A percentile compares a stretch with the other conserved stretches of the same genome.
These are phyloP conservation scores for Nomada ferruginata DNA, from an alignment of 2,888 invertebrate species.

Conservation along the genomic window DNA sequence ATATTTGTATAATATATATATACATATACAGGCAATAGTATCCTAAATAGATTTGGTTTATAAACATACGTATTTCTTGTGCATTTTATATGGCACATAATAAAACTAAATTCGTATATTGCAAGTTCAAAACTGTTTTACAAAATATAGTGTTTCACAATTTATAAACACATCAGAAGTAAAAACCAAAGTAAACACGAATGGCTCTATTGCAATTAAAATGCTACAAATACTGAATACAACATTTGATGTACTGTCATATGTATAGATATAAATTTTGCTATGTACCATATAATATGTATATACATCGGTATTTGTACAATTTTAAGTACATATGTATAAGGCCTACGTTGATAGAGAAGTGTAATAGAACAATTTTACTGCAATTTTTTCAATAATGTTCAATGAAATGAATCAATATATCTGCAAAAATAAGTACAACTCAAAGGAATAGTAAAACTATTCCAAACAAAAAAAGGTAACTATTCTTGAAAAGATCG, in stretches of 20 bases:
- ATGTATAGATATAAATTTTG: slow-evolving; percentile 25
- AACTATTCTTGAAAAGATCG: slow-evolving; percentile 2
- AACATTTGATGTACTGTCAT: slow-evolving; percentile 13
- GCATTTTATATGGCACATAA: slow-evolving; percentile 52
- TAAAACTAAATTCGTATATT: slow-evolving; percentile 30
- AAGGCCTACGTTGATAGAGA: slow-evolving; percentile 51
- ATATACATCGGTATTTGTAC: slow-evolving; percentile 63
- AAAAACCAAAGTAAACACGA: slow-evolving; percentile 28
- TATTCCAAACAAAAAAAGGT: slow-evolving; percentile 1
- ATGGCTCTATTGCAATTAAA: slow-evolving; percentile 36
- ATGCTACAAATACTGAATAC: slow-evolving; percentile 14
- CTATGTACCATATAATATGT: slow-evolving; percentile 50
- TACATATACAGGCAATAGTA: slow-evolving; percentile 10
- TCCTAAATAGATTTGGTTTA: slow-evolving; percentile 41
- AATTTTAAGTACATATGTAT: slow-evolving; percentile 62
- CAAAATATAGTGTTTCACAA: slow-evolving; percentile 28
- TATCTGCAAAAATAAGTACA: slow-evolving; percentile 16
- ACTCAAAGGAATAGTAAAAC: slow-evolving; percentile 1
- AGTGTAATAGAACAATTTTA: slow-evolving; percentile 17
- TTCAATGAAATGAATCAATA: slow-evolving; percentile 2
- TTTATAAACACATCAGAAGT: slow-evolving; percentile 27
- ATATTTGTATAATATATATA: not conserved
- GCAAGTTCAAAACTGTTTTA: slow-evolving; percentile 26
- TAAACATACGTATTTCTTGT: slow-evolving; percentile 49
- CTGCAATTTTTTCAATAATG: slow-evolving; percentile 19